Evolutionary conservation across 2,113 vertebrate genomes (phyloP), one percentile per base, ranked within the genome.

Genomic region (Steatornis caripensis): DNA sequence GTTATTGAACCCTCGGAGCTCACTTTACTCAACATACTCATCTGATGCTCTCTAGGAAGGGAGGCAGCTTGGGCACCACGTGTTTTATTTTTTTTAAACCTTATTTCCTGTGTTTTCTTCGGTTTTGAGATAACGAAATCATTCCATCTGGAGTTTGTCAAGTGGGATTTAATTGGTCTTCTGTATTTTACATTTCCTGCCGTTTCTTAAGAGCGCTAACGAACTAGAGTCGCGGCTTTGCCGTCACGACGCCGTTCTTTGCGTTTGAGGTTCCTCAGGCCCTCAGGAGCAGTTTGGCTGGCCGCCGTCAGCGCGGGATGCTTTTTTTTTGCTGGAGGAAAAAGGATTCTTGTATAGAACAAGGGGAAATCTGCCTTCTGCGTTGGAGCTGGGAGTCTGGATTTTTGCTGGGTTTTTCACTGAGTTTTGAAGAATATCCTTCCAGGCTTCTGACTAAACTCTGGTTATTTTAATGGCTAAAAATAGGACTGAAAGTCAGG

Each of bases 281-380:
- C 46, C 66, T 68, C 45, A 48, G 49, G 39, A 86, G 71, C 32
- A 5, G 14, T 39, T 75, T 69, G 85, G 16, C 37, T 17, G 27
- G 15, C 34, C 53, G 0, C 2, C 45, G 6, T 34, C 46, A 14
- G n/a, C 1, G 14, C 9, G 11, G 21, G 32, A 36, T 26, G 3
- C 2, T 0, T 2, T 2, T 57, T 4, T 3, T 57, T 37, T 49
- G 51, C 23, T 36, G 0, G 6, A 37, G n/a, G 24, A 32, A 53
- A 30, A 43, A 51, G 11, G 15, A 24, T 77, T 61, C 21, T 39
- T 51, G 4, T 36, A 1, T 12, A 71, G 16, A 68, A 41, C 17
- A 30, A 79, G 23, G 36, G 46, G 70, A 57, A 80, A 69, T 34
- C 36, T 19, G 10, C 22, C 76, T 39, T 32, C 39, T 23, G 1